phyloP scores from a whole-genome alignment of 1,140 invertebrate species.

The Acromyrmex echinatior region DNA sequence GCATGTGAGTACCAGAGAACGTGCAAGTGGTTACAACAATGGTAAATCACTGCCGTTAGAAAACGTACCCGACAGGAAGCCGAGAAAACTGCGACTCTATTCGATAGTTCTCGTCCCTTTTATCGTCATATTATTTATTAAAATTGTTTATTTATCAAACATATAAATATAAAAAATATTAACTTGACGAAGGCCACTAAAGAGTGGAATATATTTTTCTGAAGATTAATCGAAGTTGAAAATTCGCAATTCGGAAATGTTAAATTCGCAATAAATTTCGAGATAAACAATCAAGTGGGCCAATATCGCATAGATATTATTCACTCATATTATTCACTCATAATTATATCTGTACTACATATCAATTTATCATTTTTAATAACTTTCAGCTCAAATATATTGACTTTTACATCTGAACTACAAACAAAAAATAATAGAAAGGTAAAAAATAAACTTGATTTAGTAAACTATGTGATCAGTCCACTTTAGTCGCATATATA shows the following conservation, averaged over 20 bases:
- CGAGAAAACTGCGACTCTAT: not conserved
- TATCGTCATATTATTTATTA: not conserved
- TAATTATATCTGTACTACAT: no score
- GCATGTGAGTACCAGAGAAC: not conserved
- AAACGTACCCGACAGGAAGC: not conserved
- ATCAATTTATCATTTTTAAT: no score
- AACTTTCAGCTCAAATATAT: no score
- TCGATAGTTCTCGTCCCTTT: not conserved
- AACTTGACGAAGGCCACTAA: not conserved
- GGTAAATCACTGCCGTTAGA: slow-evolving; percentile 5
- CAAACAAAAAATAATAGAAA: not conserved
- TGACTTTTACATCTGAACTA: no score
- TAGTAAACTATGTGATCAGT: not conserved
- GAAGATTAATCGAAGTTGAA: not conserved
- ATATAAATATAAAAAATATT: not conserved
- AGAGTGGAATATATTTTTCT: not conserved
- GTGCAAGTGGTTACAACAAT: not conserved
- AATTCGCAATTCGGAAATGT: not conserved
- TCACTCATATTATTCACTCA: not conserved
- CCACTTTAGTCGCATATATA: not conserved
- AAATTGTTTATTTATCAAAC: not conserved
- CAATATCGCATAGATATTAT: not conserved
- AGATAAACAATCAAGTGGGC: not conserved
- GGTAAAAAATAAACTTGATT: not conserved
- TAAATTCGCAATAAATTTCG: not conserved